Conservation (phyloP, 2,888 invertebrate species). For the Lasioglossum vierecki region DNA sequence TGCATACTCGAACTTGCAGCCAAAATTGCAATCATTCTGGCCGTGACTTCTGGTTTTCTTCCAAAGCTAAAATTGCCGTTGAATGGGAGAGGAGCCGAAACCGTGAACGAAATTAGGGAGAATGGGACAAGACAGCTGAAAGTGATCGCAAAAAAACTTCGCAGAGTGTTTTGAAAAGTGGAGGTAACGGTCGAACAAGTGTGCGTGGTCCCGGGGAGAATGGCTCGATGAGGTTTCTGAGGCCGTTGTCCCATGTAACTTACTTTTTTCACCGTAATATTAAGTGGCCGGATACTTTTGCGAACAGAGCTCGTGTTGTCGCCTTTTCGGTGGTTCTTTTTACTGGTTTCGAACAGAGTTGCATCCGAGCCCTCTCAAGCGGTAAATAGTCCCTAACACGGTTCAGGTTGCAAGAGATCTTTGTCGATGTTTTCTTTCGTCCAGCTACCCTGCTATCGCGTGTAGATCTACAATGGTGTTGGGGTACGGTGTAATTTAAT, state of each 20-base stretch:
- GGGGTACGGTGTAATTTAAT: background rate
- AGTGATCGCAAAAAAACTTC: background rate
- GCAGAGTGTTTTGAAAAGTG: background rate
- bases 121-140: background rate
- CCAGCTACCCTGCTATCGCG: background rate
- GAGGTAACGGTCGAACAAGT: background rate
- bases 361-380: background rate
- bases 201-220: background rate
- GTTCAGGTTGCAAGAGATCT: background rate
- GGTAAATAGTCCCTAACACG: constrained; percentile 1
- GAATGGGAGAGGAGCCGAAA: background rate
- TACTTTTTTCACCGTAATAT: background rate
- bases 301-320: background rate
- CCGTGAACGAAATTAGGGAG: background rate
- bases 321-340: background rate
- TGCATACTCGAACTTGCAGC: background rate
- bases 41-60: background rate
- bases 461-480: background rate
- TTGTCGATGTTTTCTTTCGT: background rate
- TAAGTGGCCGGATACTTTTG: background rate
- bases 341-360: background rate
- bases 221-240: background rate
- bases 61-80: background rate
- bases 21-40: background rate
- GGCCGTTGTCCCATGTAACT: background rate